Percentiles rank a stretch among this genome's conserved stretches.
These are phyloP conservation scores for Callipepla squamata DNA, from an alignment of 2,113 vertebrate species.

Conservation along the genomic window DNA sequence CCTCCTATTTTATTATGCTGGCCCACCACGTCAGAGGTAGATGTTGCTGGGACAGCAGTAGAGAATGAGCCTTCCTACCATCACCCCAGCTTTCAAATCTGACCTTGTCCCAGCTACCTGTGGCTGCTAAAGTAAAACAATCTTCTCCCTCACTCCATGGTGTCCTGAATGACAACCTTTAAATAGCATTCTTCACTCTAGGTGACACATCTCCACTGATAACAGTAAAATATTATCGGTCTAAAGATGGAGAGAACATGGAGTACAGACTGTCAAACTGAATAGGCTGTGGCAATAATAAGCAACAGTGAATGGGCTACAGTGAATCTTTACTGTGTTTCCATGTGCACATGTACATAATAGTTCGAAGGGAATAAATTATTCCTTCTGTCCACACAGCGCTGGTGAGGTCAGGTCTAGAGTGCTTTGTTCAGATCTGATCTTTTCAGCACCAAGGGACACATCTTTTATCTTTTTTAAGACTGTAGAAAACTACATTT, in stretches of 20 bases:
- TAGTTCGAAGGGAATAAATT: background rate
- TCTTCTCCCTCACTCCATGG: background rate
- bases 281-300: background rate
- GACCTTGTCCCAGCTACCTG: background rate
- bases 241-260: background rate
- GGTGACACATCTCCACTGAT: background rate
- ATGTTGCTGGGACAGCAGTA: too few relatives aligned
- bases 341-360: background rate
- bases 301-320: background rate
- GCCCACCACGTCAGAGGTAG: too few relatives aligned
- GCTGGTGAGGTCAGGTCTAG: background rate
- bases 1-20: too few relatives aligned
- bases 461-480: background rate
- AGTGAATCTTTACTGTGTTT: background rate
- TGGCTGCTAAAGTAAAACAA: background rate
- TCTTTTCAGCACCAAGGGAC: background rate
- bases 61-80: too few relatives aligned
- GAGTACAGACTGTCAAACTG: background rate
- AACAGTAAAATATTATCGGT: background rate
- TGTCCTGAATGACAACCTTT: background rate
- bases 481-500: background rate
- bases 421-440: background rate
- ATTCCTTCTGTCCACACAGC: background rate
- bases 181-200: background rate
- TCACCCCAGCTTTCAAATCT: background rate